phyloP scores from a whole-genome alignment of 2,888 invertebrate genomes.

The Troglohyphantes excavatus region DNA sequence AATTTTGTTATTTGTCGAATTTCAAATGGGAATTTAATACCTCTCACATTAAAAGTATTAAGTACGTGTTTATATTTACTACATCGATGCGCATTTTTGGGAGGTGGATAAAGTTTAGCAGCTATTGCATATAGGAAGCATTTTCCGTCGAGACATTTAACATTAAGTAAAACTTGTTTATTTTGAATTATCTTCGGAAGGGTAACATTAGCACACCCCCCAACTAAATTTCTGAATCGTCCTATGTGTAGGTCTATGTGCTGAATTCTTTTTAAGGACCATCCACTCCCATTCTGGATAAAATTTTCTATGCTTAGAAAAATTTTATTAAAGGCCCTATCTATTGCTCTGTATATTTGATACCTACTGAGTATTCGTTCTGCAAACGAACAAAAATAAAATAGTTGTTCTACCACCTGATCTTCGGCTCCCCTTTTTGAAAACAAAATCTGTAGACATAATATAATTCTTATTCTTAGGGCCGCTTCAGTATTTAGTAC shows the following conservation, averaged over 20 bases:
- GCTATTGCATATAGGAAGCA: too few species aligned
- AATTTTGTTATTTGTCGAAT: too few species aligned
- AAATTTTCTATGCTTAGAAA: not conserved
- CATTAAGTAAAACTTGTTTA: not conserved
- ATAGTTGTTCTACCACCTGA: not conserved
- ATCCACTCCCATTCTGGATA: too few species aligned
- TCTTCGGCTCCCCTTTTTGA: too few species aligned
- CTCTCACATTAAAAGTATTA: too few species aligned
- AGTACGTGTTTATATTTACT: too few species aligned
- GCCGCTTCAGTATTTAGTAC: not conserved
- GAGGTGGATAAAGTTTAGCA: too few species aligned
- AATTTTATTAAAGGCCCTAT: not conserved
- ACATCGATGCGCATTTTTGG: too few species aligned
- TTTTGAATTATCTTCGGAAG: not conserved
- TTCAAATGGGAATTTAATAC: too few species aligned
- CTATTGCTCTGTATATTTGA: not conserved
- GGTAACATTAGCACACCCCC: not conserved
- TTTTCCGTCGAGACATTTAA: too few species aligned
- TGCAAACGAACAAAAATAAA: constrained; percentile 12
- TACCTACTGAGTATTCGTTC: not conserved
- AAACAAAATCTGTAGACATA: constrained; percentile 20
- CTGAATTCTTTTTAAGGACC: too few species aligned
- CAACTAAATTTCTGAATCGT: not conserved
- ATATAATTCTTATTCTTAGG: not conserved
- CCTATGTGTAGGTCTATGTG: not conserved